Conservation (phyloP, 2,113 vertebrate genomes). For the Perognathus longimembris region DNA sequence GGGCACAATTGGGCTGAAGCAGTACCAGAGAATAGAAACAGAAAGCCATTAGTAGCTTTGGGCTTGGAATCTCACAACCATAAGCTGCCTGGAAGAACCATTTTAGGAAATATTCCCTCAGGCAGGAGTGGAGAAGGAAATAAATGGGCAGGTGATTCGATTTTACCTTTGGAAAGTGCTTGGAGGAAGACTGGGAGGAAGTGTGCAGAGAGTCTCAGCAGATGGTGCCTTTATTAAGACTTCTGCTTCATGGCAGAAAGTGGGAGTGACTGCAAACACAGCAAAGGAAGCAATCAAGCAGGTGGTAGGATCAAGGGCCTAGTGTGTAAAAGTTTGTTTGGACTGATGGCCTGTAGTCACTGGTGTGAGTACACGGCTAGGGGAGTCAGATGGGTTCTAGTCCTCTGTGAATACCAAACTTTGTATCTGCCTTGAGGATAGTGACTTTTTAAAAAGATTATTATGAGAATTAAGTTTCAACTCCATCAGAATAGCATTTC, state of each 20-base stretch:
- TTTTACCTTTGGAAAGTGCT: background rate
- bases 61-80: background rate
- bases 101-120: background rate
- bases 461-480: background rate
- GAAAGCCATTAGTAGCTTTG: background rate
- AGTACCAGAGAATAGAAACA: background rate
- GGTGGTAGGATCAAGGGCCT: background rate
- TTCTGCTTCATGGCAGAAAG: background rate
- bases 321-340: background rate
- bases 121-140: background rate
- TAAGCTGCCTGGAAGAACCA: background rate
- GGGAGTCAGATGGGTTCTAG: background rate
- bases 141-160: background rate
- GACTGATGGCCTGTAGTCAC: background rate
- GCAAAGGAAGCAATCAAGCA: background rate
- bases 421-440: background rate
- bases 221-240: background rate
- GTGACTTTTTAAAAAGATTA: background rate
- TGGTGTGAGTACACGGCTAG: background rate
- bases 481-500: background rate
- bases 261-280: background rate
- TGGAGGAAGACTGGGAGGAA: background rate
- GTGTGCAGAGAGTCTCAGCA: background rate
- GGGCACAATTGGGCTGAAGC: background rate
- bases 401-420: constrained; percentile 28